Percentiles rank a stretch among this genome's conserved stretches.
phyloP scores from a whole-genome alignment of 2,797 vertebrate genomes.

The Centroberyx gerrardi region DNA sequence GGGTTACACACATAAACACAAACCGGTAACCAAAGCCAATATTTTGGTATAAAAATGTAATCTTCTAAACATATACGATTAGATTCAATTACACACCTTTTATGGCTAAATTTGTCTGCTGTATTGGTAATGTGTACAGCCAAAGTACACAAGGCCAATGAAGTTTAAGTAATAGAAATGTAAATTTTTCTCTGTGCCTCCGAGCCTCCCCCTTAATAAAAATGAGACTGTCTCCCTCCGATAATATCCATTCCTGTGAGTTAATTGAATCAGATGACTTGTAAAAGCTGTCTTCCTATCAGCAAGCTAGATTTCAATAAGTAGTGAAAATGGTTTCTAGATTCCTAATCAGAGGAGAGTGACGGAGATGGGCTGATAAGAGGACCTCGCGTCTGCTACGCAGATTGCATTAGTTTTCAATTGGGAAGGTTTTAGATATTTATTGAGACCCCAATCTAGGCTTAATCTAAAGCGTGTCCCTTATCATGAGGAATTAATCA shows the following conservation, averaged over 20 bases:
- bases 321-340: constrained; percentile 58
- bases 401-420: constrained; percentile 65
- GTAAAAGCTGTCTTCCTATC: constrained; percentile 52
- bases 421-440: constrained; percentile 63
- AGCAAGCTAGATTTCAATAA: constrained; percentile 58
- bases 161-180: constrained; percentile 15
- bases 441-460: constrained; percentile 55
- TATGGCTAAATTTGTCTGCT: constrained; percentile 1
- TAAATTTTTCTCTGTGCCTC: not conserved
- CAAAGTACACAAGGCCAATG: not conserved
- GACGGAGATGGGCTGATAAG: constrained; percentile 59
- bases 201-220: not conserved
- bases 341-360: constrained; percentile 61
- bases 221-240: constrained; percentile 21
- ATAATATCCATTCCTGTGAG: constrained; percentile 45
- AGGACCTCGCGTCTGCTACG: constrained; percentile 29
- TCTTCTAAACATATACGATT: not conserved
- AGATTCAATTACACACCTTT: not conserved
- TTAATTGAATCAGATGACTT: constrained; percentile 57
- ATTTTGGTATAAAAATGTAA: not conserved
- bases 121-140: not conserved
- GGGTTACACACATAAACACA: not conserved
- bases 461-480: constrained; percentile 65
- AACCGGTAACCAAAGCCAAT: not conserved
- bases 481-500: constrained; percentile 68